phyloP scores from a whole-genome alignment of 2,888 invertebrate genomes.

The Ypsolopha sequella region DNA sequence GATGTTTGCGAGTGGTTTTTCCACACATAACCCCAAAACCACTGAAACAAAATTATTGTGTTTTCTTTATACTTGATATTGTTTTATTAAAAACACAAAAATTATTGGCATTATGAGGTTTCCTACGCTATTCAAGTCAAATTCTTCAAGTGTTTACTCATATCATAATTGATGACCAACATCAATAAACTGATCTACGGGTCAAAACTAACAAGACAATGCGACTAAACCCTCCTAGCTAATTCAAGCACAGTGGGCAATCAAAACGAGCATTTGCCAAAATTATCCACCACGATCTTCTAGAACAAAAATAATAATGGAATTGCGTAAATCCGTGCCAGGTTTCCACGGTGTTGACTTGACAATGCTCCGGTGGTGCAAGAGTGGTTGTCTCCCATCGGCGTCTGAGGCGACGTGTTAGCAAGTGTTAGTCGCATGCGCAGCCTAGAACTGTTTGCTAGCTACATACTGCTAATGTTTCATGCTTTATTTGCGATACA shows the following conservation, averaged over 20 bases:
- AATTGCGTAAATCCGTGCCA: slow-evolving; percentile 53
- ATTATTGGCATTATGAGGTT: too few relatives aligned
- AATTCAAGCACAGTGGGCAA: not conserved
- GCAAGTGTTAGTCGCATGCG: slow-evolving; percentile 50
- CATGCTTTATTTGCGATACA: slow-evolving; percentile 21
- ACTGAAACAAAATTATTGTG: too few relatives aligned
- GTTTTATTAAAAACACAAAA: too few relatives aligned
- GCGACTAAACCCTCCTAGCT: too few relatives aligned
- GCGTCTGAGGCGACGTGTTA: slow-evolving; percentile 16
- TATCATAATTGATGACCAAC: too few relatives aligned
- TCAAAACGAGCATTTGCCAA: slow-evolving; percentile 16
- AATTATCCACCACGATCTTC: slow-evolving; percentile 41
- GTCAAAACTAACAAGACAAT: too few relatives aligned
- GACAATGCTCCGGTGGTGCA: slow-evolving; percentile 60
- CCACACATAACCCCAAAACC: too few relatives aligned
- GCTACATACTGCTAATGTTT: slow-evolving; percentile 24
- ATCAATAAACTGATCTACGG: too few relatives aligned
- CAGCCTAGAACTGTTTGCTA: slow-evolving; percentile 48
- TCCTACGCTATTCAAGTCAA: too few relatives aligned
- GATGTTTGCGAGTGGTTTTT: too few relatives aligned
- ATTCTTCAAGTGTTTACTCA: too few relatives aligned
- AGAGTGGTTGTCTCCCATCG: slow-evolving; percentile 25
- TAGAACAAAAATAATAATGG: not conserved
- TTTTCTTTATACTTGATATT: too few relatives aligned
- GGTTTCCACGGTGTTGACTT: slow-evolving; percentile 58